These are phyloP conservation scores for Psophia crepitans DNA, from an alignment of 2,113 vertebrate species.

Conservation along the genomic window DNA sequence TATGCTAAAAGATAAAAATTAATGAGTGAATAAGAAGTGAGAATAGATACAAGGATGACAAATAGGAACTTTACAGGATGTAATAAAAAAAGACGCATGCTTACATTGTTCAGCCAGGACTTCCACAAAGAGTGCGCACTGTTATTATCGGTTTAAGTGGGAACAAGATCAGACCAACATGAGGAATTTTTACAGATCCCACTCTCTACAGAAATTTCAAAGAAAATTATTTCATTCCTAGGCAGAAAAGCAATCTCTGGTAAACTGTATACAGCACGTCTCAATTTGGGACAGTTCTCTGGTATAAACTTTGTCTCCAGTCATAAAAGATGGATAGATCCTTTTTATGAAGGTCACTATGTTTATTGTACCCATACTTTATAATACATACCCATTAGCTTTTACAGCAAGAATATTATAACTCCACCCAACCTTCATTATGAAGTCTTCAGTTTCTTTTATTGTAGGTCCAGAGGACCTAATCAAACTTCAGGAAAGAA, in stretches of 20 bases:
- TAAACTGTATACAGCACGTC: background rate
- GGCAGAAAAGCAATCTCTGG: background rate
- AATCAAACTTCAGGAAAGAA: constrained; percentile 58
- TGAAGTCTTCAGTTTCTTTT: constrained; percentile 21
- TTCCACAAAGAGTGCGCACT: background rate
- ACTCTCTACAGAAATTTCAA: background rate
- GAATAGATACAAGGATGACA: background rate
- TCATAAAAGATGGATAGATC: background rate
- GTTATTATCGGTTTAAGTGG: background rate
- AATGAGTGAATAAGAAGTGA: background rate
- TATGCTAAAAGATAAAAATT: background rate
- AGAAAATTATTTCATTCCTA: background rate
- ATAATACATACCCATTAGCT: background rate
- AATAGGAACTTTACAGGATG: background rate
- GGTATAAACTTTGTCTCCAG: background rate
- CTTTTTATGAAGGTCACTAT: background rate
- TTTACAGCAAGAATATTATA: background rate
- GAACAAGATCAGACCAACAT: background rate
- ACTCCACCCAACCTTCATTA: constrained; percentile 3
- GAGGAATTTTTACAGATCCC: background rate
- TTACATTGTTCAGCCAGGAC: background rate
- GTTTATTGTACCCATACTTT: background rate
- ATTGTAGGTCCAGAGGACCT: constrained; percentile 23
- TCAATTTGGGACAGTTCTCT: background rate
- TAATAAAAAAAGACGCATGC: background rate